Evolutionary conservation across 2,113 vertebrate genomes (phyloP), one percentile per base, ranked within the genome.

Genomic region (Chamaetylas fuelleborni): DNA sequence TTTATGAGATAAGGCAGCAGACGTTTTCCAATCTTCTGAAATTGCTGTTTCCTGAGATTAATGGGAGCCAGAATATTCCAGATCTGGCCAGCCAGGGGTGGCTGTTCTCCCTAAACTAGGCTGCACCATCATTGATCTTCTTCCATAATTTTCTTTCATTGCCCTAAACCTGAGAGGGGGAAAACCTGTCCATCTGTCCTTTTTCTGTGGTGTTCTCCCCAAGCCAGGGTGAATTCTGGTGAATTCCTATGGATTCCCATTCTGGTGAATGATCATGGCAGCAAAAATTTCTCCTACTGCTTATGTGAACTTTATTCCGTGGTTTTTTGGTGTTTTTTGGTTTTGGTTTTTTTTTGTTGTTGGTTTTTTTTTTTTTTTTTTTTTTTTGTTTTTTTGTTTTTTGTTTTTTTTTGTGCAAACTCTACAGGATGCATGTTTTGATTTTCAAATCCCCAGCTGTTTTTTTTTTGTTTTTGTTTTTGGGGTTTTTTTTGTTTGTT

Each of bases 261-360:
- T 3, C 22, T 66, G 17, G 10, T 34, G 19, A 38, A 2, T 1
- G 0, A 10, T 29, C 24, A 16, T 0, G 8, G 22, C 58, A 82
- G 5, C 45, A 57, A 29, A 42, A 2, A 0, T 3, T 6, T 7
- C 20, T 62, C 28, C 15, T 60, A 25, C 29, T 81, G 33, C 42
- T 19, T 4, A 0, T 3, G 0, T 1, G 8, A 15, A 38, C 8
- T 36, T 29, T 7, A 5, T 47, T 81, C 12, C 47, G n/a, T n/a
- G n/a, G n/a, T 40, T 40, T 12, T 11, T 40, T 40, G 38, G n/a
- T n/a, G 12, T 11, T 38, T 8, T 38, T 38, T 23, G 12, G 12
- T 7, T 47, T n/a, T n/a, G n/a, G n/a, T n/a, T n/a, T n/a, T n/a
- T n/a, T 22, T 22, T 47, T 23, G 10, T 10, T 10, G 38, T 10